Evolutionary conservation across 92 coral and sea anemone genomes (phyloP).

Genomic region (Paragorgia papillata): DNA sequence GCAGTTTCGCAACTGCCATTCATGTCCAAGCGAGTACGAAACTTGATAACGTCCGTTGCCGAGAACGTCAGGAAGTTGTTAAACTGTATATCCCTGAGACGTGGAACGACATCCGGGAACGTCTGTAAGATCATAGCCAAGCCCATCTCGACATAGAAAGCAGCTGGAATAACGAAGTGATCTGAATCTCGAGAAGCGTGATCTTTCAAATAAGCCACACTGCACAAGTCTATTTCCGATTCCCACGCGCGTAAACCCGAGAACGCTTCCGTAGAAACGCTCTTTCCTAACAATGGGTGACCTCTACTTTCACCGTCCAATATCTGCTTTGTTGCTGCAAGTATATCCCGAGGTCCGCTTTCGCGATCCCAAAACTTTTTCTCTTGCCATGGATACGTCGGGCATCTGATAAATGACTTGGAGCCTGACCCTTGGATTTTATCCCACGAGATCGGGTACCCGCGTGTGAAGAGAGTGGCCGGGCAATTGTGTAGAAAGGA

Average conservation of each 20-base stretch:
- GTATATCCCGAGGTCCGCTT: slow-evolving; percentile 40
- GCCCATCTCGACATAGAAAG: slow-evolving; percentile 84
- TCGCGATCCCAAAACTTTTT: slow-evolving; percentile 70
- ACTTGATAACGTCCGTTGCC: slow-evolving; percentile 54
- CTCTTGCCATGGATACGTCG: slow-evolving; percentile 82
- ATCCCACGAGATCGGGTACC: slow-evolving; percentile 74
- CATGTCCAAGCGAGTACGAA: neutral
- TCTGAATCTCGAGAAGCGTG: slow-evolving; percentile 71
- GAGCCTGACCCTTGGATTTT: slow-evolving; percentile 58
- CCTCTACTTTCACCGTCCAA: neutral
- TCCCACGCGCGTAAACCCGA: slow-evolving; percentile 85
- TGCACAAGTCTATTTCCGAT: slow-evolving; percentile 75
- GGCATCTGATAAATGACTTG: slow-evolving; percentile 64
- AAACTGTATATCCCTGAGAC: slow-evolving; percentile 62
- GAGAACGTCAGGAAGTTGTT: slow-evolving; percentile 73
- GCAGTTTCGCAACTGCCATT: neutral
- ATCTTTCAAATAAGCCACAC: slow-evolving; percentile 73
- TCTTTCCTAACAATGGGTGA: slow-evolving; percentile 68
- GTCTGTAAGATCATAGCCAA: slow-evolving; percentile 78
- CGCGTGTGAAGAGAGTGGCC: slow-evolving; percentile 62
- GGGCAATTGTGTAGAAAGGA: slow-evolving; percentile 74
- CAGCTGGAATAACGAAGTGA: slow-evolving; percentile 81
- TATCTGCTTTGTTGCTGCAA: neutral
- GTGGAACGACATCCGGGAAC: slow-evolving; percentile 48
- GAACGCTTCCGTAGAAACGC: slow-evolving; percentile 59